Evolutionary conservation across 2,888 invertebrate genomes (phyloP), one percentile per base, ranked within the genome.

Genomic region (Meteorus colon): DNA sequence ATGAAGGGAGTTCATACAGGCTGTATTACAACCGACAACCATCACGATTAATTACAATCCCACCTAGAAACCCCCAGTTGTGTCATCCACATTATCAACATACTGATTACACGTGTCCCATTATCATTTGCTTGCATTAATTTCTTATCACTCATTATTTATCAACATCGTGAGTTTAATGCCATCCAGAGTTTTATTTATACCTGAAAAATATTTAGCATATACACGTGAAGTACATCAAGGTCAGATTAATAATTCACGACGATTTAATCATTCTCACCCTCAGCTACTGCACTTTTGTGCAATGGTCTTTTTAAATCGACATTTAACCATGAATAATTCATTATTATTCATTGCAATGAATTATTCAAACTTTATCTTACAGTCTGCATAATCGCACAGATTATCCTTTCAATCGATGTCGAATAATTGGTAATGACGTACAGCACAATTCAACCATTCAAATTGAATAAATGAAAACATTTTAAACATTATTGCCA

Each of bases 201-300:
- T 29, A 73, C 65, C 41, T 60, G 29, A 41, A 59, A 69, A 69
- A 41, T 41, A 41, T 41, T 41, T 41, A 41, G 0, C 72, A 63
- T 62, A 19, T 27, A 62, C 73, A 41, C 69, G 71, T 59, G 60
- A 19, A 19, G 55, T 2, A n/a, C 8, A n/a, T 19, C 55, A 55
- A 55, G 55, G 55, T 24, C 55, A 55, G 55, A 55, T 24, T 55
- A 55, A 41, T 41, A 41, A 55, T 24, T 55, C 55, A 24, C 55
- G 10, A 55, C 19, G 55, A 19, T 4, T 19, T 19, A 55, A 55
- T 55, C 19, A 19, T 55, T 55, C n/a, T 55, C 55, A 55, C 55
- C 55, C 55, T 19, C 8, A 8, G 19, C n/a, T 55, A 19, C 19
- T 55, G 55, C 55, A 55, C 55, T 55, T 55, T 19, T 8, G 19